Base-by-base conservation (phyloP, 2,113 vertebrate genomes). In the Oxyura jamaicensis region DNA sequence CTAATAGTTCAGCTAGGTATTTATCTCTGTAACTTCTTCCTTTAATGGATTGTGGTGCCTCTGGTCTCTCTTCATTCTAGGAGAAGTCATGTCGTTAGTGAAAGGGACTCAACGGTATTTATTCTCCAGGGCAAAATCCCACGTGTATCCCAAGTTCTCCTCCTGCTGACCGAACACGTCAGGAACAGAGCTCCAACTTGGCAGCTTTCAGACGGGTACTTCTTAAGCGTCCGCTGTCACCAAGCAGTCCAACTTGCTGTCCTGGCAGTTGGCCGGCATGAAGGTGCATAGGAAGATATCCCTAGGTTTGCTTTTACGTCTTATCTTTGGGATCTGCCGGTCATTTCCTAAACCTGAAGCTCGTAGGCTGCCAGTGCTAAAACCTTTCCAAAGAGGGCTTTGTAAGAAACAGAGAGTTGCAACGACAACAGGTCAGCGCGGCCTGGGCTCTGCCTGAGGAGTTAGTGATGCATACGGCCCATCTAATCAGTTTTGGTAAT, bases 361-460 rank as follows among this genome's bases (percentile, higher is more conserved):
- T 3, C 0, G 0, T 55, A 35, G 26, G 17, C 18, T 69, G 15
- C 79, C 42, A 29, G 23, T 72, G 71, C 35, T 42, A 46, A 33
- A 75, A 67, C 5, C 2, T 63, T 18, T 23, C 71, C 63, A 53
- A 35, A 52, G 39, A 50, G 17, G 14, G 13, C 36, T 85, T 71
- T 39, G 53, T 48, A 48, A 48, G 46, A 11, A 48, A 11, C 46
- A 48, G 46, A 46, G 44, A 46, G 46, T 65, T 77, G 36, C 71
- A 55, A 3, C 10, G 16, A 6, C 20, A 65, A 0, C 6, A 6
- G 8, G 3, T 50, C n/a, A 23, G 5, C 18, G 42, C 0, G 1
- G 11, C 76, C 86, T 72, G 87, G 52, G 31, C 75, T 82, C 39
- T 68, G 25, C 76, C 58, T 16, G 12, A 11, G 18, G 8, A 12